Base-by-base conservation (phyloP, 2,797 vertebrate species). In the Clamator glandarius region DNA sequence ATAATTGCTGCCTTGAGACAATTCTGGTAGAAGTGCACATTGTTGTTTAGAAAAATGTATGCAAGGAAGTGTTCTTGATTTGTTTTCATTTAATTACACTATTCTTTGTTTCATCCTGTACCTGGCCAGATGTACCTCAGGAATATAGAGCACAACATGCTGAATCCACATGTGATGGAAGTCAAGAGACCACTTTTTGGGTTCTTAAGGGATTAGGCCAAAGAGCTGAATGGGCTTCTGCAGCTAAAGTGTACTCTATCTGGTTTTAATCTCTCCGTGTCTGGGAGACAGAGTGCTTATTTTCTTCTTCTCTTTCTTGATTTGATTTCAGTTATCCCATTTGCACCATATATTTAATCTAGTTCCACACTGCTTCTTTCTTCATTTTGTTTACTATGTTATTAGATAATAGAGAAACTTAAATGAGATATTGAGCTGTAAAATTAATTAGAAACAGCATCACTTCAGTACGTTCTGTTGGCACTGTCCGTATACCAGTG, bases 391-490 rank as follows among this genome's bases (percentile, higher is more conserved):
- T 93, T 89, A 46, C 31, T 42, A 12, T 61, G 23, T 44, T 79
- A 55, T 66, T 89, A 90, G 57, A 33, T 89, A 80, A 61, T 31
- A 62, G 46, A 46, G 74, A 84, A 88, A 46, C 46, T 76, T 69
- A 76, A 74, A 79, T 63, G 83, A 89, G 54, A 26, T 83, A 54
- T 11, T 87, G 75, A 80, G 48, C 52, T 84, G 64, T 87, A 80
- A 90, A 92, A 87, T 83, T 79, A 52, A 85, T 89, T 64, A 83
- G 88, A 70, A 95, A 63, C 31, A 57, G 44, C 15, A 63, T 70
- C 61, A 20, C 54, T 59, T 89, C 57, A 31, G 35, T 31, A 12
- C 20, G 15, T 52, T 70, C 42, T 50, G 41, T 35, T 81, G 61
- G 62, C 92, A 54, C 14, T 74, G 26, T 57, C 54, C 2, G 0